Base-by-base conservation (phyloP, 2,888 invertebrate genomes). In the Andricus curvator region DNA sequence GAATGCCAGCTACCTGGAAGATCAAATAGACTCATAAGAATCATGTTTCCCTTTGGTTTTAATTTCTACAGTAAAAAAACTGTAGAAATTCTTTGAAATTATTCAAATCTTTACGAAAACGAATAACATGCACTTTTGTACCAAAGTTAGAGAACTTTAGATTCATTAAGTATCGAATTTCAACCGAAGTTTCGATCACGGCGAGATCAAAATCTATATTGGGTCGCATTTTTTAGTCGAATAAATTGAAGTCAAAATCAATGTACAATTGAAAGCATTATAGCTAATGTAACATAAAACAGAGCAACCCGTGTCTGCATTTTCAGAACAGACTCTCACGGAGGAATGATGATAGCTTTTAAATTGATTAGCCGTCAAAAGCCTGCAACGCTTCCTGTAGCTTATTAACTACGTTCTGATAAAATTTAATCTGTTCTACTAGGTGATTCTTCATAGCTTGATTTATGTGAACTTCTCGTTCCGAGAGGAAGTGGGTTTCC, bases 401-500 rank as follows among this genome's bases (percentile, higher is more conserved):
- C 90, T 96, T 96, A 74, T 94, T 94, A 81, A 97, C 96, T 85
- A 97, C 94, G 91, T 96, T 96, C 93, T 97, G 96, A 94, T 99
- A 99, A 94, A 99, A 99, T 78, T 94, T 94, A 56, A 99, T 97
- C 94, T 99, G 99, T 89, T 97, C 97, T 84, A 94, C 94, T 81
- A 99, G 94, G 92, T 97, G 99, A 83, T 94, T 95, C 91, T 97
- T 97, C 95, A 99, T 97, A 76, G 98, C 96, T 79, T 95, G 94
- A 90, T 97, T 97, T 87, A 98, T 95, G 93, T 99, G 98, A 64
- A 94, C 94, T 68, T 97, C 96, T 85, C 98, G 94, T 91, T 98
- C 98, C 41, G 94, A 93, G 91, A 98, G 98, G 92, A 99, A 99
- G 93, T 99, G 98, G 88, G 96, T 96, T 87, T 99, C 96, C 94